These are phyloP conservation scores for Seira musarum DNA, from an alignment of 2,888 invertebrate genomes.

Conservation along the genomic window DNA sequence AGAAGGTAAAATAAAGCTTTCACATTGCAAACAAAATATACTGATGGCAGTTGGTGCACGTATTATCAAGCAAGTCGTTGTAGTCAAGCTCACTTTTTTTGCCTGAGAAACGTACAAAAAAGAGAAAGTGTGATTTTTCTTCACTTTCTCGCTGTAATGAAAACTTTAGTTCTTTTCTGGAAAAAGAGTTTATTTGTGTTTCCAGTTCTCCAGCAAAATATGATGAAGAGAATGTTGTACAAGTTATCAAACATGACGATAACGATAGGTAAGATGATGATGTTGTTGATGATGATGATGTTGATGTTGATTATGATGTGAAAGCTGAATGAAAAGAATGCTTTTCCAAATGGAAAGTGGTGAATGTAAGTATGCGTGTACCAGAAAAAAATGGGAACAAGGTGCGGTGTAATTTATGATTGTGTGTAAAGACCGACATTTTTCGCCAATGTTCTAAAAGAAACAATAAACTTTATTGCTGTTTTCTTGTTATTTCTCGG, in stretches of 20 bases:
- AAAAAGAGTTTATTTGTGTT: constrained; percentile 52
- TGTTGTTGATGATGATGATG: background rate
- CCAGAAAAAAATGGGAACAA: constrained; percentile 28
- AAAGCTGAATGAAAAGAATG: constrained; percentile 33
- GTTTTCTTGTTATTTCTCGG: background rate
- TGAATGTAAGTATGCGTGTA: constrained; percentile 23
- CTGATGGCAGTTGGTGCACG: constrained; percentile 40
- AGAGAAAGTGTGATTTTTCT: background rate
- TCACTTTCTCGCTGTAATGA: background rate
- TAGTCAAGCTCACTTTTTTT: background rate
- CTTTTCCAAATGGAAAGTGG: background rate
- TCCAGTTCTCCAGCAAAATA: constrained; percentile 40
- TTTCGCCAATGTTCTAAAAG: constrained; percentile 7
- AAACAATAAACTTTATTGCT: constrained; percentile 8
- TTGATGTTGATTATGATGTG: constrained; percentile 20
- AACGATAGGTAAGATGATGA: constrained; percentile 43
- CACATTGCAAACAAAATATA: constrained; percentile 35
- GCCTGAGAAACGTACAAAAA: background rate
- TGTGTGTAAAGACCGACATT: constrained; percentile 13
- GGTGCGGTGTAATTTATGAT: constrained; percentile 33
- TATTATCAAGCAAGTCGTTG: constrained; percentile 19
- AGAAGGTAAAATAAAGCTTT: constrained; percentile 33
- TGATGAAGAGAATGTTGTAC: constrained; percentile 48
- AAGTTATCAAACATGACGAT: constrained; percentile 37
- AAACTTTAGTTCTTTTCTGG: constrained; percentile 19